Percentiles rank a stretch among this genome's conserved stretches.
Evolutionary conservation across 2,113 vertebrate species (phyloP).

Genomic region (Corvus hawaiiensis): DNA sequence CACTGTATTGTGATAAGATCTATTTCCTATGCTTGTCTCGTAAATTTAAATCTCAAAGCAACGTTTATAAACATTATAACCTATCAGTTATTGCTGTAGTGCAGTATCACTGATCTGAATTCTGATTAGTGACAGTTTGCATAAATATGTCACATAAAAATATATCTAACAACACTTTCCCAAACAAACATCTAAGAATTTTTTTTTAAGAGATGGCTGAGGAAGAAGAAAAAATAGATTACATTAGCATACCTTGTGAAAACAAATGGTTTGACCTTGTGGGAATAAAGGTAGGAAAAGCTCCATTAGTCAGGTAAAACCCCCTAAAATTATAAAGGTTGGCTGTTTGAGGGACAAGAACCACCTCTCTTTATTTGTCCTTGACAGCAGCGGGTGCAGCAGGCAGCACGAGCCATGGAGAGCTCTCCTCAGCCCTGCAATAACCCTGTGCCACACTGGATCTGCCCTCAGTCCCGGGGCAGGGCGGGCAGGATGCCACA

Average conservation of each 20-base stretch:
- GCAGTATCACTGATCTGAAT: not conserved
- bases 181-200: not conserved
- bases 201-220: not conserved
- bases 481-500: accelerated
- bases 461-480: not conserved
- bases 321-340: not conserved
- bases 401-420: accelerated
- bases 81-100: not conserved
- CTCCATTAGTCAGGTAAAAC: not conserved
- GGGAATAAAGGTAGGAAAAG: not conserved
- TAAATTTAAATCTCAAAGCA: constrained; percentile 34
- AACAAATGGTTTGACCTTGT: constrained; percentile 19
- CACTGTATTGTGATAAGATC: not conserved
- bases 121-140: not conserved
- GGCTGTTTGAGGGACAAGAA: not conserved
- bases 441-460: accelerated
- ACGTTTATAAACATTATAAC: not conserved
- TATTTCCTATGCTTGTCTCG: constrained; percentile 27
- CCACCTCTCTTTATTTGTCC: not conserved
- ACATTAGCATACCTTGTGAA: not conserved
- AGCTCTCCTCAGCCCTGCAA: not conserved
- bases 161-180: not conserved
- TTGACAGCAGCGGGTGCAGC: not conserved
- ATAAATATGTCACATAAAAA: not conserved
- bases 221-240: not conserved